Conservation (phyloP, 1,140 invertebrate genomes). For the Drosophila insularis region DNA sequence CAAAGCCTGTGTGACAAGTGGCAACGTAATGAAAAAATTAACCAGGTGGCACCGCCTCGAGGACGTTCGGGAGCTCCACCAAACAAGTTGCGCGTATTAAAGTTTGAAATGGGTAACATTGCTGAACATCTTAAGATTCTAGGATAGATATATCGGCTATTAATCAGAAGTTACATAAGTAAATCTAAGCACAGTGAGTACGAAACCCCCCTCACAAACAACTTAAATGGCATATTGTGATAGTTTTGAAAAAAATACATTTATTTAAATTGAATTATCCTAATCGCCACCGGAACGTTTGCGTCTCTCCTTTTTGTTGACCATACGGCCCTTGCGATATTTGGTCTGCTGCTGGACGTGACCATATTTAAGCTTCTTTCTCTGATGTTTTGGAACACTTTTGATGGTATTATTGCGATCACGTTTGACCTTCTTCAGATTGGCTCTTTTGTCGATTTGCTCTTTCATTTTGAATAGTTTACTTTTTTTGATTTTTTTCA, state of each 20-base stretch:
- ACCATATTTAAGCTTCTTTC: slow-evolving; percentile 64
- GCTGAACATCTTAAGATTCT: no score
- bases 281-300: slow-evolving; percentile 54
- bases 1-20: neutral
- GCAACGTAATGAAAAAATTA: neutral
- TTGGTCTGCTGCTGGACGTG: slow-evolving; percentile 42
- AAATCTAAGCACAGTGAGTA: no score
- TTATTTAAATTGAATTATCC: neutral
- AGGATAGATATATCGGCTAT: no score
- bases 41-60: no score
- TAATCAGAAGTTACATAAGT: no score
- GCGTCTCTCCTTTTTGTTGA: slow-evolving; percentile 63
- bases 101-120: no score
- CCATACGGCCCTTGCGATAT: slow-evolving; percentile 64
- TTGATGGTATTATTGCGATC: slow-evolving; percentile 72
- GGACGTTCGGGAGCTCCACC: no score
- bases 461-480: slow-evolving; percentile 89
- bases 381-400: slow-evolving; percentile 67
- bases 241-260: neutral
- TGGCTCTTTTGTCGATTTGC: slow-evolving; percentile 86
- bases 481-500: slow-evolving; percentile 88
- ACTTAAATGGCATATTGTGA: neutral
- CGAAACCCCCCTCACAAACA: neutral
- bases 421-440: slow-evolving; percentile 84
- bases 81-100: no score